Evolutionary conservation across 2,113 vertebrate species (phyloP), one percentile per base, ranked within the genome.

Genomic region (Pachyramphus minor): DNA sequence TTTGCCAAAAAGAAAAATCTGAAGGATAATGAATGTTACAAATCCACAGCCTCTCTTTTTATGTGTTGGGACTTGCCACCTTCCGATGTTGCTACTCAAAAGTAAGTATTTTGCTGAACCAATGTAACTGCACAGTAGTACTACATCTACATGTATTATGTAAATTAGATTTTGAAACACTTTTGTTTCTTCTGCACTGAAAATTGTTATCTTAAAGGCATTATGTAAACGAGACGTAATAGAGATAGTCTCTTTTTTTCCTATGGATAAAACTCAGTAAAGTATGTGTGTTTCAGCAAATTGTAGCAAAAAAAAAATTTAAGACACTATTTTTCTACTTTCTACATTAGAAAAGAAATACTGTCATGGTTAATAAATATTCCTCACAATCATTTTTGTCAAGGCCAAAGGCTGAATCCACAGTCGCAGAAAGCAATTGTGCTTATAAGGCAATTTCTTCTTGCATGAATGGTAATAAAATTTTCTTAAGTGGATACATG

Each of bases 101-200:
- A 90, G 35, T 82, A 91, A 89, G 62, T 67, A 84, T 94, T 84
- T 79, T 92, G 49, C 84, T 73, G 49, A 89, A 72, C 50, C 45
- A 56, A 9, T 63, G 42, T 90, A 80, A 83, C 21, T 89, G 69
- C 37, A 33, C 31, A 75, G 58, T 93, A 87, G 44, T 93, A 67
- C 28, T 84, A 47, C 12, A 91, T 67, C 47, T 94, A 42, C 39
- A 67, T 60, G 25, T 44, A 72, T 93, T 84, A 95, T 59, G 42
- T 49, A 93, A 93, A 94, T 84, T 71, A 95, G 63, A 59, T 93
- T 86, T 93, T 90, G 50, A 91, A 96, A 84, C 68, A 67, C 30
- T 82, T 78, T 42, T 15, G 14, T 25, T 91, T 90, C 68, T 88
- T 53, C 59, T 77, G 21, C 37, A 24, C 12, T 84, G 58, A 78